phyloP scores from a whole-genome alignment of 2,113 vertebrate genomes.

The Nanorana parkeri region DNA sequence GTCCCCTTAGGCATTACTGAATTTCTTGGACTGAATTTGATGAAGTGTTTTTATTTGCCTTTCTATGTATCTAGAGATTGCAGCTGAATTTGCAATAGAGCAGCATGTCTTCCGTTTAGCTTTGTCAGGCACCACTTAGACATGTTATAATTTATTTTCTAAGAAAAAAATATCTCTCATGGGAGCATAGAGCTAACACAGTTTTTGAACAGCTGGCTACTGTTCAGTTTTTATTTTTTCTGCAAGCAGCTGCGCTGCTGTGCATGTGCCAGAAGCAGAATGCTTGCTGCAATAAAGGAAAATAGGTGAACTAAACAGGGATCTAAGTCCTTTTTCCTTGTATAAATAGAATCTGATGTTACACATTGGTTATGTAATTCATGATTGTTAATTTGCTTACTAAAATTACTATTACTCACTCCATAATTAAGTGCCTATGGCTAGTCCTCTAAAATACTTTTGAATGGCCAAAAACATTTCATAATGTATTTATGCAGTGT shows the following conservation, averaged over 20 bases:
- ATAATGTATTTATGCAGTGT: too few species aligned
- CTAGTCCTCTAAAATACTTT: too few species aligned
- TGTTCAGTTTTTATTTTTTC: constrained; percentile 68
- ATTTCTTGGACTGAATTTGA: constrained; percentile 85
- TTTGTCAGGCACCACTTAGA: constrained; percentile 85
- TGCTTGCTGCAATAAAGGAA: constrained; percentile 3
- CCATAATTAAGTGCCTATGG: too few species aligned
- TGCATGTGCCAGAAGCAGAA: constrained; percentile 58
- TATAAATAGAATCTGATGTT: not conserved
- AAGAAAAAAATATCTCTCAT: constrained; percentile 81
- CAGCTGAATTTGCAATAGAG: constrained; percentile 80
- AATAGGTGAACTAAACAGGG: not conserved
- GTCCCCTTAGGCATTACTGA: constrained; percentile 77
- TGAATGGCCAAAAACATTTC: too few species aligned
- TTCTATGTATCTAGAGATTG: constrained; percentile 75
- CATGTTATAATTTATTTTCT: constrained; percentile 85
- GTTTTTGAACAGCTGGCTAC: constrained; percentile 82
- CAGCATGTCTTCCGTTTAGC: constrained; percentile 80
- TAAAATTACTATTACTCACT: too few species aligned
- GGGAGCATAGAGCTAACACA: constrained; percentile 78
- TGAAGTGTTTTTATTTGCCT: constrained; percentile 86
- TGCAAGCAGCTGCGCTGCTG: constrained; percentile 69
- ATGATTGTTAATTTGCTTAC: too few species aligned
- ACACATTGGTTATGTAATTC: constrained; percentile 34
- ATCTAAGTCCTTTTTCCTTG: too few species aligned